Evolutionary conservation across 1,140 invertebrate genomes (phyloP).

Genomic region (Frieseomelitta varia): DNA sequence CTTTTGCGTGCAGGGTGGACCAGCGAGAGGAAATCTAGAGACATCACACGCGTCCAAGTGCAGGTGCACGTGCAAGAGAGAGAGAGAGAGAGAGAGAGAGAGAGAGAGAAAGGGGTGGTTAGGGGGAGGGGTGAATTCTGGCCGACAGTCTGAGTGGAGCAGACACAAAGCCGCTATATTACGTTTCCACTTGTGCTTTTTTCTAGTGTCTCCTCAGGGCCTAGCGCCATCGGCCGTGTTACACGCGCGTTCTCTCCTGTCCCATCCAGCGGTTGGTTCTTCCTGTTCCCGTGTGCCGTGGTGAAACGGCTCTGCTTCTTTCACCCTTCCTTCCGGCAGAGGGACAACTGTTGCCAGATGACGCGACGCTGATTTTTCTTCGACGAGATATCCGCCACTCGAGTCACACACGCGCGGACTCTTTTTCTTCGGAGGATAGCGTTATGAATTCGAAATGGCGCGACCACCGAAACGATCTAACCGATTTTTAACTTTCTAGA

Average conservation of each 20-base stretch:
- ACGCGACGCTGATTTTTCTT: background rate
- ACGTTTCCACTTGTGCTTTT: slow-evolving; percentile 77
- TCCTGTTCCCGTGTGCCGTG: background rate
- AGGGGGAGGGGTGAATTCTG: slow-evolving; percentile 53
- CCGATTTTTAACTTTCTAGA: too few species aligned
- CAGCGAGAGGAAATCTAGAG: background rate
- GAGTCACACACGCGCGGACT: too few species aligned
- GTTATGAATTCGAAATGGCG: slow-evolving; percentile 20
- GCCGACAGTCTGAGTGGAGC: slow-evolving; percentile 67
- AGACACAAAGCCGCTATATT: slow-evolving; percentile 76
- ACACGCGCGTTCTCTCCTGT: background rate
- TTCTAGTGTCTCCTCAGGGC: slow-evolving; percentile 65
- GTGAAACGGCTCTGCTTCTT: slow-evolving; percentile 35
- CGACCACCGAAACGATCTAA: background rate
- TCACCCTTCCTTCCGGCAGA: background rate
- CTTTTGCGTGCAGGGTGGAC: slow-evolving; percentile 8
- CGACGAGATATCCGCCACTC: background rate
- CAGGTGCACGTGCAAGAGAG: background rate
- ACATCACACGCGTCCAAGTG: background rate
- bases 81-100: background rate
- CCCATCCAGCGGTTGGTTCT: background rate
- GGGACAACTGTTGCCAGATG: slow-evolving; percentile 42
- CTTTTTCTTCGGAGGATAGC: slow-evolving; percentile 1
- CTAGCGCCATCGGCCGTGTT: slow-evolving; percentile 35
- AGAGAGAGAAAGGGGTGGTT: slow-evolving; percentile 1